A percentile compares a stretch with the other conserved stretches of the same genome.
These are phyloP conservation scores for Mus spicilegus DNA, from an alignment of 2,113 vertebrate species.

Conservation along the genomic window DNA sequence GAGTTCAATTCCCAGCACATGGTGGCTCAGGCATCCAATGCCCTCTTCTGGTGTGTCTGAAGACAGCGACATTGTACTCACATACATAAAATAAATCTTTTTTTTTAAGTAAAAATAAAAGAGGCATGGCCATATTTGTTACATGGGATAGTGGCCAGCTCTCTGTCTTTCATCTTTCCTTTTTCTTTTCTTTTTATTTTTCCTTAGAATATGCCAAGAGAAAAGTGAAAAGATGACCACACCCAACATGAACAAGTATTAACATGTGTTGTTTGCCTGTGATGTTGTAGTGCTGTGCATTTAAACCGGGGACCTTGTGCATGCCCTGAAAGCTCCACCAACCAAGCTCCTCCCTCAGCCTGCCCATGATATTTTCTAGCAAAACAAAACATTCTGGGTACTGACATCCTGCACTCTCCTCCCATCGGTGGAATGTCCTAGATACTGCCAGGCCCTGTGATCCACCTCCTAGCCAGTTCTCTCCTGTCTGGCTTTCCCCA, in stretches of 20 bases:
- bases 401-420: background rate
- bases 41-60: too few relatives aligned
- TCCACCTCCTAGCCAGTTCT: background rate
- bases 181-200: slow-evolving; percentile 12
- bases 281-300: background rate
- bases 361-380: background rate
- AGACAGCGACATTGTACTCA: background rate
- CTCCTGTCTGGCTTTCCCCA: background rate
- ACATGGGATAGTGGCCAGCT: background rate
- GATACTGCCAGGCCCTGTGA: background rate
- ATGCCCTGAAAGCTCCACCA: background rate
- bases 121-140: background rate
- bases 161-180: slow-evolving; percentile 4
- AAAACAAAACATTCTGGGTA: slow-evolving; percentile 8
- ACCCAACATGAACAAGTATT: slow-evolving; percentile 47
- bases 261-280: slow-evolving; percentile 21
- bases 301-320: background rate
- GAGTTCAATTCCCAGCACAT: too few relatives aligned
- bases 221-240: background rate
- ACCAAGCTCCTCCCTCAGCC: background rate
- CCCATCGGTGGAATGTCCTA: background rate
- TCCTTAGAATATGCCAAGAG: slow-evolving; percentile 31
- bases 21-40: too few relatives aligned
- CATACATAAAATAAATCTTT: background rate
- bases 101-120: too few relatives aligned